A percentile compares a stretch with the other conserved stretches of the same genome.
Conservation (phyloP, 2,797 vertebrate genomes). For the Dermochelys coriacea region DNA sequence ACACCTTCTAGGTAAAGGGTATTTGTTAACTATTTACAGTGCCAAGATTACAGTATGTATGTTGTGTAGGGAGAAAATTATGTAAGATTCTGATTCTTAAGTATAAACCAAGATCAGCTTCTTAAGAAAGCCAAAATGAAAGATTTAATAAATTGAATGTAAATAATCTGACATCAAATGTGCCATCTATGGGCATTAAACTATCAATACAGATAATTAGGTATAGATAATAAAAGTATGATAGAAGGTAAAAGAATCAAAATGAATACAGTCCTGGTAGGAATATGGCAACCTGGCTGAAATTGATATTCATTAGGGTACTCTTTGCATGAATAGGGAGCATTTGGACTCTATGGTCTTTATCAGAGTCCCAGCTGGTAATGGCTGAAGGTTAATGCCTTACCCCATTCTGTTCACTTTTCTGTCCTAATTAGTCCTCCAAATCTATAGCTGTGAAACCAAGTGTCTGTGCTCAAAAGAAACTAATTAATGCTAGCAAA, state of each 20-base stretch:
- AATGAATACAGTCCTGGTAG: slow-evolving; percentile 69
- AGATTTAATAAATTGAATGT: slow-evolving; percentile 18
- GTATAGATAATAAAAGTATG: slow-evolving; percentile 45
- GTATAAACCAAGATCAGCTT: slow-evolving; percentile 8
- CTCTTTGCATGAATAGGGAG: slow-evolving; percentile 84
- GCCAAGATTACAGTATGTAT: slow-evolving; percentile 26
- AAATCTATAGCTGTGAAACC: slow-evolving; percentile 89
- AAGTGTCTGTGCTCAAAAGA: slow-evolving; percentile 89
- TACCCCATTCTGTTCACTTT: slow-evolving; percentile 88
- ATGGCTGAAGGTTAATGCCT: slow-evolving; percentile 88
- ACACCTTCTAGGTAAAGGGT: neutral
- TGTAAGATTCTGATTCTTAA: slow-evolving; percentile 19
- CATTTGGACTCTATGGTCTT: slow-evolving; percentile 87
- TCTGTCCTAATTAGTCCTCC: slow-evolving; percentile 88
- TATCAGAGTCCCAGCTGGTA: slow-evolving; percentile 89
- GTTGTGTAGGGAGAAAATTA: neutral
- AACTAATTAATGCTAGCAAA: slow-evolving; percentile 97
- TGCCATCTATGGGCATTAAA: slow-evolving; percentile 37
- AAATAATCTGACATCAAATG: slow-evolving; percentile 1
- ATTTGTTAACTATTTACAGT: slow-evolving; percentile 39
- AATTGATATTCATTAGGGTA: slow-evolving; percentile 87
- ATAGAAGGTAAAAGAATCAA: slow-evolving; percentile 68
- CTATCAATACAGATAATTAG: slow-evolving; percentile 19
- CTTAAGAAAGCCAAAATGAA: slow-evolving; percentile 38
- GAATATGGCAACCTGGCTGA: slow-evolving; percentile 81